Percentiles rank a stretch among this genome's conserved stretches.
These are phyloP conservation scores for Planiliza haematocheilus DNA, from an alignment of 2,113 vertebrate genomes.

Conservation along the genomic window DNA sequence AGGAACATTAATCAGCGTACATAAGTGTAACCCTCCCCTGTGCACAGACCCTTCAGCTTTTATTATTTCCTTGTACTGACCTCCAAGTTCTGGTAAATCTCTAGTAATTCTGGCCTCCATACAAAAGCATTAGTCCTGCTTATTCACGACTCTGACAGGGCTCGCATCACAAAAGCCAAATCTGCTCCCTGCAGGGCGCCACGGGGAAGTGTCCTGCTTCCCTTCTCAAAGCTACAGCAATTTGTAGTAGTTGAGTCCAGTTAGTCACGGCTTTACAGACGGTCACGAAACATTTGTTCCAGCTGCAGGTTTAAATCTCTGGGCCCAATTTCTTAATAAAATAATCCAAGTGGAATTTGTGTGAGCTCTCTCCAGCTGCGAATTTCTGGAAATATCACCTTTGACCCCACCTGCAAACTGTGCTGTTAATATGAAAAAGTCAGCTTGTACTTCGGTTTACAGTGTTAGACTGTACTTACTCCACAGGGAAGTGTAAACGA, in stretches of 20 bases:
- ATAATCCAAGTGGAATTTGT: constrained; percentile 77
- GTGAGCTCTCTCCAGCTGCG: constrained; percentile 72
- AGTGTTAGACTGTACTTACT: constrained; percentile 9
- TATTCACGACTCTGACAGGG: constrained; percentile 15
- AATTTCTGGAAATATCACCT: constrained; percentile 59
- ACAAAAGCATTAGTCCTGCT: constrained; percentile 41
- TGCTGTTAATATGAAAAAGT: constrained; percentile 13
- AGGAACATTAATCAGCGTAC: not conserved
- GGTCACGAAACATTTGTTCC: constrained; percentile 52
- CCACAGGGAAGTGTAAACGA: constrained; percentile 5
- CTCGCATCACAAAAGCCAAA: constrained; percentile 35
- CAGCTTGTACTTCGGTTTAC: constrained; percentile 19
- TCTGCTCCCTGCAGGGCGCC: constrained; percentile 47
- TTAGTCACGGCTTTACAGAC: constrained; percentile 28
- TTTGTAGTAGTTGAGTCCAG: constrained; percentile 23
- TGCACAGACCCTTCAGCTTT: constrained; percentile 24
- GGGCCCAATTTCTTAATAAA: constrained; percentile 61
- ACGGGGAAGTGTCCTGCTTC: constrained; percentile 53
- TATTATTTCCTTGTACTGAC: constrained; percentile 27
- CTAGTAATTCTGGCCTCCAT: constrained; percentile 22
- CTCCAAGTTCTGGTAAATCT: constrained; percentile 33
- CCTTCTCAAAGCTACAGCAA: constrained; percentile 48
- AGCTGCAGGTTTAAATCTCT: constrained; percentile 49
- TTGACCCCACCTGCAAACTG: constrained; percentile 65
- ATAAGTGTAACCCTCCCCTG: constrained; percentile 12